Evolutionary conservation across 1,140 invertebrate species (phyloP).

Genomic region (Heliconius congener): DNA sequence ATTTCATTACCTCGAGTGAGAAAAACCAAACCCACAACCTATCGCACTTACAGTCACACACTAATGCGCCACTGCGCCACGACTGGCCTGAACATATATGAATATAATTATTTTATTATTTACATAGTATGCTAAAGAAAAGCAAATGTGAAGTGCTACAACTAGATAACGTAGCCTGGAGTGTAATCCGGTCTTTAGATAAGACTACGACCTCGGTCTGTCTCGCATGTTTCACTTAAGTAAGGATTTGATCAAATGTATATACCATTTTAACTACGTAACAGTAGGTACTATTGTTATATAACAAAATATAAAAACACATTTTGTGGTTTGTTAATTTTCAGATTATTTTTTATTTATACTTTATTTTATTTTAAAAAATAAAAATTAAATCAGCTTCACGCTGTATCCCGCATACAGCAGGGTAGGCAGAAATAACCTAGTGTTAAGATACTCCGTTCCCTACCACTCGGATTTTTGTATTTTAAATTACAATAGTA

Average conservation of each 20-base stretch:
- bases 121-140: constrained; percentile 15
- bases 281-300: neutral
- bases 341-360: neutral
- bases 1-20: too few relatives aligned
- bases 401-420: too few relatives aligned
- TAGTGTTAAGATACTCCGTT: too few relatives aligned
- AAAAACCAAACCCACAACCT: too few relatives aligned
- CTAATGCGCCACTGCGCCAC: too few relatives aligned
- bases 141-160: constrained; percentile 30
- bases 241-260: constrained; percentile 29
- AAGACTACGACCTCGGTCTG: constrained; percentile 31
- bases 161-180: constrained; percentile 38
- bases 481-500: too few relatives aligned
- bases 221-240: constrained; percentile 32
- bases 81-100: neutral
- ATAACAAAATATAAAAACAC: neutral
- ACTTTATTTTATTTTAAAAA: too few relatives aligned
- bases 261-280: neutral
- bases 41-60: too few relatives aligned
- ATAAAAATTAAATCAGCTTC: too few relatives aligned
- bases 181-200: constrained; percentile 39
- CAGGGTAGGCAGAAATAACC: too few relatives aligned
- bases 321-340: too few relatives aligned
- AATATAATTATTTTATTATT: neutral
- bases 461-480: too few relatives aligned